phyloP scores from a whole-genome alignment of 2,888 invertebrate species.

The Bimastos eiseni region DNA sequence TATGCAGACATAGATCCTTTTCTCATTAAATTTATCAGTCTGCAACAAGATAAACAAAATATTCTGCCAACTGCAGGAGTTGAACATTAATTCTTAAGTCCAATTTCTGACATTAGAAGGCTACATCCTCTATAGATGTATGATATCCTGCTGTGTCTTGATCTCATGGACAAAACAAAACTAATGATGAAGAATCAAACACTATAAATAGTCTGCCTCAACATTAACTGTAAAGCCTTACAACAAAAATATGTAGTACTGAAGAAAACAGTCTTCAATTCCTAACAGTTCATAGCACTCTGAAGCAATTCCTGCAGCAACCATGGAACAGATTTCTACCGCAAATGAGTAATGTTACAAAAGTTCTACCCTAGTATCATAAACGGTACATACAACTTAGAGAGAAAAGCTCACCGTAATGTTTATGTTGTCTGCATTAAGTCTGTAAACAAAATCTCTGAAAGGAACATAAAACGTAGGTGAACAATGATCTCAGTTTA shows the following conservation, averaged over 20 bases:
- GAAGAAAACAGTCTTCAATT: not conserved
- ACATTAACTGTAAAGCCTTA: not conserved
- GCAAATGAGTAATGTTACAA: not conserved
- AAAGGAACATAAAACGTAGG: not conserved
- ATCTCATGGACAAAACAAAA: not conserved
- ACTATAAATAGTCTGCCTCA: not conserved
- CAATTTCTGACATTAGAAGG: not conserved
- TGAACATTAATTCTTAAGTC: not conserved
- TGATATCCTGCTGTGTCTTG: not conserved
- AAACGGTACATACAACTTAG: not conserved
- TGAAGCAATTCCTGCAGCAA: not conserved
- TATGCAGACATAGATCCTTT: no score
- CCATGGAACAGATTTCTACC: not conserved
- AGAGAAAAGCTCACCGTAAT: not conserved
- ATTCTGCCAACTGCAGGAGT: not conserved
- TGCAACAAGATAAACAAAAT: no score
- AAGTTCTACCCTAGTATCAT: not conserved
- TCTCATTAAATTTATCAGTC: no score
- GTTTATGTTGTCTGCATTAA: conserved; percentile 18
- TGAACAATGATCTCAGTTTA: not conserved
- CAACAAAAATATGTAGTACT: not conserved
- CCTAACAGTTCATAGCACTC: not conserved
- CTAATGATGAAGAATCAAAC: not conserved
- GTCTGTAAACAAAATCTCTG: conserved; percentile 26
- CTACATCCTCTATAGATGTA: not conserved